Percentiles rank a stretch among this genome's conserved stretches.
phyloP scores from a whole-genome alignment of 2,888 invertebrate genomes.

The Polyommatus icarus region DNA sequence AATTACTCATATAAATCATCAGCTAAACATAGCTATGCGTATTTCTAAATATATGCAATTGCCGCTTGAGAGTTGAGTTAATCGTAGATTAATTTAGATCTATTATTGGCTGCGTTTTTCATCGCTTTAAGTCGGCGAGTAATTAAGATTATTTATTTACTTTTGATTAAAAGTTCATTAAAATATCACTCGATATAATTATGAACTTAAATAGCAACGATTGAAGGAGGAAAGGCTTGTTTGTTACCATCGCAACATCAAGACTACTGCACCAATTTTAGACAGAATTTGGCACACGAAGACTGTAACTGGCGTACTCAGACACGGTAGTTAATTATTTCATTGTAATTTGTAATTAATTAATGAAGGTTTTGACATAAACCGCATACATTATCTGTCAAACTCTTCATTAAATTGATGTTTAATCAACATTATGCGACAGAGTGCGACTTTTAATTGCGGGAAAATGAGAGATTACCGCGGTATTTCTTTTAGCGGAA shows the following conservation, averaged over 20 bases:
- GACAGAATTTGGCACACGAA: no score
- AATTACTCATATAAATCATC: constrained; percentile 3
- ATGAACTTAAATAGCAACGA: no score
- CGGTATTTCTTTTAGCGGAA: not conserved
- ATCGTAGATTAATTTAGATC: constrained; percentile 16
- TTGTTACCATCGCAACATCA: no score
- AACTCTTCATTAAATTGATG: no score
- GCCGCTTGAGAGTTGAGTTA: not conserved
- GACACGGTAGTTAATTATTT: no score
- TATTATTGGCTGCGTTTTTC: constrained; percentile 8
- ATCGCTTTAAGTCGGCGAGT: not conserved
- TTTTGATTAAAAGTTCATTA: not conserved
- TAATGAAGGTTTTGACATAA: no score
- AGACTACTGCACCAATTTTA: no score
- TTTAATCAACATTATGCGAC: no score
- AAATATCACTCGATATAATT: not conserved
- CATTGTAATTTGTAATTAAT: no score
- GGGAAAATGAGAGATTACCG: not conserved
- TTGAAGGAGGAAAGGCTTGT: no score
- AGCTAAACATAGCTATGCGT: not conserved
- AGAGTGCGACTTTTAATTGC: not conserved
- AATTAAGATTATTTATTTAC: not conserved
- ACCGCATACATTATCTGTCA: no score
- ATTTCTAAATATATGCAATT: constrained; percentile 7
- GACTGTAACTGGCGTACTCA: no score